Conservation (phyloP, 2,113 vertebrate genomes). For the Forbesichthys agassizii region DNA sequence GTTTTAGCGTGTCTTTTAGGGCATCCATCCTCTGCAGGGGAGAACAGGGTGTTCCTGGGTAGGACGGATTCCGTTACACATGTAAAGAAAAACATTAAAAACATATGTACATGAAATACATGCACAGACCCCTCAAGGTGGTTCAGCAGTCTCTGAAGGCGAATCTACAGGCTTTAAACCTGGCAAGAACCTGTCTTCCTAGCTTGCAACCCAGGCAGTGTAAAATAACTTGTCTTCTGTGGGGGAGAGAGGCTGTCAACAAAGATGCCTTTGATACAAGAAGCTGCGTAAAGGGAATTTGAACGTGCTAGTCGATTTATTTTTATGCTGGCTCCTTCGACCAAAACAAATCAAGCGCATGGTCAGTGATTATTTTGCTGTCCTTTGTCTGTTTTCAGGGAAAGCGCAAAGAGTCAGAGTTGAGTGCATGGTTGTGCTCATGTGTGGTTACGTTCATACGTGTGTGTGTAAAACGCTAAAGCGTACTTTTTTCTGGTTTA, state of each 20-base stretch:
- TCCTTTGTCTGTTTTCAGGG: neutral
- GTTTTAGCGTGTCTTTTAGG: too few species aligned
- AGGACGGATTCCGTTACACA: too few species aligned
- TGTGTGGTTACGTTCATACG: too few species aligned
- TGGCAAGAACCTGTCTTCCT: neutral
- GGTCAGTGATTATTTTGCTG: neutral
- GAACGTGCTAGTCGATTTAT: neutral
- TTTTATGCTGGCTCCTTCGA: neutral
- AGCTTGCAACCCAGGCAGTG: neutral
- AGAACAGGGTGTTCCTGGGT: too few species aligned
- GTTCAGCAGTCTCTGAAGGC: too few species aligned
- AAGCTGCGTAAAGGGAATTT: neutral
- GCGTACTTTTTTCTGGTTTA: too few species aligned
- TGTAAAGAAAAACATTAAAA: too few species aligned
- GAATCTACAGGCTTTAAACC: neutral
- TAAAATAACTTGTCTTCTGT: neutral
- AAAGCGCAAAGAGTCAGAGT: too few species aligned
- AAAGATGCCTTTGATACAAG: neutral
- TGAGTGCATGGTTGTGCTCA: too few species aligned
- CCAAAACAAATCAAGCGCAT: neutral
- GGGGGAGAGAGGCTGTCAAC: neutral
- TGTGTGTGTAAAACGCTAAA: too few species aligned
- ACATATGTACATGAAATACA: neutral
- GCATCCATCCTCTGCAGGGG: too few species aligned
- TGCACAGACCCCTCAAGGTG: neutral